phyloP scores from a whole-genome alignment of 2,113 vertebrate genomes.

The Dipodomys ordii region DNA sequence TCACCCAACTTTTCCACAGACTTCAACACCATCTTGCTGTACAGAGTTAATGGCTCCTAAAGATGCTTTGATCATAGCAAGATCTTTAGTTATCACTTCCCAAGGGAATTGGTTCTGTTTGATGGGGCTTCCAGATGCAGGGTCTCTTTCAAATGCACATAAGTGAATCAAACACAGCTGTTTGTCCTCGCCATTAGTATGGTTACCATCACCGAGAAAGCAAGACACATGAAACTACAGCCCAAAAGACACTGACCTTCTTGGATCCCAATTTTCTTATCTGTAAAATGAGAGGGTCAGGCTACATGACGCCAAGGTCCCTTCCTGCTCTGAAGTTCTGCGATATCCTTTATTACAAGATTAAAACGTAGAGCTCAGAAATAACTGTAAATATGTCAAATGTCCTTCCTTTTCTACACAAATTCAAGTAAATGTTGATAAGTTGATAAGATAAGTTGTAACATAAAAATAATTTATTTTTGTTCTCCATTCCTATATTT shows the following conservation, averaged over 20 bases:
- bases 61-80: constrained; percentile 70
- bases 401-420: constrained; percentile 1
- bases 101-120: neutral
- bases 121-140: constrained; percentile 52
- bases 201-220: constrained; percentile 48
- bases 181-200: constrained; percentile 53
- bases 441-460: neutral
- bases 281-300: constrained; percentile 63
- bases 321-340: constrained; percentile 57
- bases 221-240: constrained; percentile 54
- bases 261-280: constrained; percentile 51
- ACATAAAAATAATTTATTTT: constrained; percentile 13
- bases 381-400: constrained; percentile 23
- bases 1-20: neutral
- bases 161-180: constrained; percentile 48
- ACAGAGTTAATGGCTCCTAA: constrained; percentile 47
- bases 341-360: constrained; percentile 24
- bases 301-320: neutral
- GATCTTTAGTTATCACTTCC: constrained; percentile 40
- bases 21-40: constrained; percentile 24
- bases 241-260: constrained; percentile 57
- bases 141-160: constrained; percentile 56
- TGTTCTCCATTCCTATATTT: constrained; percentile 39
- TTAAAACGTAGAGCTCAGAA: constrained; percentile 35
- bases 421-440: constrained; percentile 20